These are phyloP conservation scores for Deroplatys truncata DNA, from an alignment of 2,888 invertebrate species.

Conservation along the genomic window DNA sequence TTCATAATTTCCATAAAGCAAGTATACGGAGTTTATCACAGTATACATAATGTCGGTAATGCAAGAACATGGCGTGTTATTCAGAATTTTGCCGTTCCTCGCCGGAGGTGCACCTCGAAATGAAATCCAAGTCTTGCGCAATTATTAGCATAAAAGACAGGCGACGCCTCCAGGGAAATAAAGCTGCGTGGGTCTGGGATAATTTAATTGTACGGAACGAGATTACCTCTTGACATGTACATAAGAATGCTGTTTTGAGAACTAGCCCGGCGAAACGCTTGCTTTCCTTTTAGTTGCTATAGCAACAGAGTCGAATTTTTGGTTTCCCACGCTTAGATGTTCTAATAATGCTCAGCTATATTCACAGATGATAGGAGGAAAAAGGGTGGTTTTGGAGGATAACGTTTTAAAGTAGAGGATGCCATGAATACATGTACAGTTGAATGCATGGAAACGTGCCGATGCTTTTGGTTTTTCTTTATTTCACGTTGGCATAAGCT, in stretches of 20 bases:
- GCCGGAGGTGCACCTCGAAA: not conserved
- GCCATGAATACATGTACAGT: too few species aligned
- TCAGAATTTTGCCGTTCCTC: not conserved
- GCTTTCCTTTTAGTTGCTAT: not conserved
- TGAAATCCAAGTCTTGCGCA: not conserved
- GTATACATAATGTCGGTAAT: too few species aligned
- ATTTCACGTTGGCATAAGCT: too few species aligned
- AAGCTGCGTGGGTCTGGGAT: not conserved
- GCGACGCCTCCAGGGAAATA: not conserved
- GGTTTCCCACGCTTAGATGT: too few species aligned
- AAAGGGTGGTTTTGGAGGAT: too few species aligned
- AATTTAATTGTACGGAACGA: not conserved
- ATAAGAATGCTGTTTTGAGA: not conserved
- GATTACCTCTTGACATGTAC: not conserved
- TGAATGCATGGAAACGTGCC: too few species aligned
- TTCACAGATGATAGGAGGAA: too few species aligned
- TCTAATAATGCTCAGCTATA: too few species aligned
- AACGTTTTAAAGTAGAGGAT: too few species aligned
- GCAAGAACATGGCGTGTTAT: not conserved
- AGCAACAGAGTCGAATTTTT: not conserved
- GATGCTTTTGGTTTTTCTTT: too few species aligned
- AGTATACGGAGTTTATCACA: too few species aligned
- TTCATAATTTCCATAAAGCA: too few species aligned
- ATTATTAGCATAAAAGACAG: not conserved
- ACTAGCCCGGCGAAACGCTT: not conserved